Conservation (phyloP, 2,888 invertebrate genomes). For the Gryllus longicercus region DNA sequence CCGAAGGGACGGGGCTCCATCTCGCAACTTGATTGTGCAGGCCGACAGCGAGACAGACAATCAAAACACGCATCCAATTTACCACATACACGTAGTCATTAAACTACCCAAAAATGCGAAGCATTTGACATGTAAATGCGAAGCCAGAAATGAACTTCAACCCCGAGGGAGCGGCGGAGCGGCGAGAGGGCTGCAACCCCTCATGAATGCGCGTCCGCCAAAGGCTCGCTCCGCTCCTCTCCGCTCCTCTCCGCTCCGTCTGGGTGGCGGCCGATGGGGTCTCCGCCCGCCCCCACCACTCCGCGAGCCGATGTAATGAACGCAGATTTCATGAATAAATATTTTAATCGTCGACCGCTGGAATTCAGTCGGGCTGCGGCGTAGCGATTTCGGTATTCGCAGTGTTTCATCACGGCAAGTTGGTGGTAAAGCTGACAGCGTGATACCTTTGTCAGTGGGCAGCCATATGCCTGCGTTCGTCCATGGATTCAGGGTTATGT, state of each 20-base stretch:
- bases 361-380: not conserved
- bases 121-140: constrained; percentile 17
- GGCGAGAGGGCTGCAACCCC: not conserved
- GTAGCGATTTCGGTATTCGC: not conserved
- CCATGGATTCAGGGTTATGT: too few species aligned
- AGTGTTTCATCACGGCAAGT: too few species aligned
- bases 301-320: not conserved
- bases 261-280: too few species aligned
- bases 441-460: too few species aligned
- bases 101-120: not conserved
- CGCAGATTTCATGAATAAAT: constrained; percentile 17
- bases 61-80: constrained; percentile 17
- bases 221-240: not conserved
- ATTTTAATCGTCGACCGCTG: not conserved
- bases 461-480: too few species aligned
- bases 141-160: not conserved
- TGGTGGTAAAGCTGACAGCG: too few species aligned
- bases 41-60: not conserved
- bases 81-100: not conserved
- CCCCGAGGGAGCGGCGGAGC: not conserved
- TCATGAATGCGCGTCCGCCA: not conserved
- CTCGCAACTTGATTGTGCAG: too few species aligned
- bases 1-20: too few species aligned
- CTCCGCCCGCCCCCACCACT: too few species aligned
- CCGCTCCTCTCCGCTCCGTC: too few species aligned